Percentiles rank a stretch among this genome's conserved stretches.
These are phyloP conservation scores for Buteo buteo DNA, from an alignment of 2,113 vertebrate genomes.

Conservation along the genomic window DNA sequence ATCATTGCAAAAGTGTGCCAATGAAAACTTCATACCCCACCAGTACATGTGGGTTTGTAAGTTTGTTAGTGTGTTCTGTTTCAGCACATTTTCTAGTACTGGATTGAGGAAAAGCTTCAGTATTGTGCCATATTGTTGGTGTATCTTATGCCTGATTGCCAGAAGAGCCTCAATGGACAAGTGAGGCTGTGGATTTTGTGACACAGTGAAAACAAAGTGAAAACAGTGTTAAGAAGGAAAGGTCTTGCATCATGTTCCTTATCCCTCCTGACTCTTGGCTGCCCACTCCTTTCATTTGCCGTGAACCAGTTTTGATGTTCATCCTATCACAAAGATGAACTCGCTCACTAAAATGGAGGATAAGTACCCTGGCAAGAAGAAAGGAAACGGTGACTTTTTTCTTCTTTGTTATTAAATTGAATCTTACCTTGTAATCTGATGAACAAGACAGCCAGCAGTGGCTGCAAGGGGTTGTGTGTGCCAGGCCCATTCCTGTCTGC, in stretches of 20 bases:
- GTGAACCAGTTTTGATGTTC: background rate
- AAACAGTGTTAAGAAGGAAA: background rate
- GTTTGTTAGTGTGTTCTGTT: background rate
- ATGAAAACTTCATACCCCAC: constrained; percentile 15
- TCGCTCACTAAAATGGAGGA: background rate
- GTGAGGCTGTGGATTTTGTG: background rate
- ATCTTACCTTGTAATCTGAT: background rate
- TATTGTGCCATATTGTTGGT: background rate
- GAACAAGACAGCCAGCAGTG: background rate
- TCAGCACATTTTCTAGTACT: background rate
- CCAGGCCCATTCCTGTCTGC: background rate
- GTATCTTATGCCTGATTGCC: background rate
- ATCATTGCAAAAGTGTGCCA: constrained; percentile 19
- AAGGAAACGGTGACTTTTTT: background rate
- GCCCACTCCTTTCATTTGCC: background rate
- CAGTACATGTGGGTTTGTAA: accelerated
- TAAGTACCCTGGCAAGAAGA: background rate
- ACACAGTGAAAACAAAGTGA: background rate
- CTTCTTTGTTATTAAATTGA: background rate
- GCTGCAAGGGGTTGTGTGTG: background rate
- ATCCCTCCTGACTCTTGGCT: background rate
- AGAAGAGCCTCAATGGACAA: background rate
- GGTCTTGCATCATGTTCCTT: background rate
- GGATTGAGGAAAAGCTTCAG: background rate
- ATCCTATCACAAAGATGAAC: background rate